phyloP scores from a whole-genome alignment of 2,113 vertebrate species.

The Labeo catla region DNA sequence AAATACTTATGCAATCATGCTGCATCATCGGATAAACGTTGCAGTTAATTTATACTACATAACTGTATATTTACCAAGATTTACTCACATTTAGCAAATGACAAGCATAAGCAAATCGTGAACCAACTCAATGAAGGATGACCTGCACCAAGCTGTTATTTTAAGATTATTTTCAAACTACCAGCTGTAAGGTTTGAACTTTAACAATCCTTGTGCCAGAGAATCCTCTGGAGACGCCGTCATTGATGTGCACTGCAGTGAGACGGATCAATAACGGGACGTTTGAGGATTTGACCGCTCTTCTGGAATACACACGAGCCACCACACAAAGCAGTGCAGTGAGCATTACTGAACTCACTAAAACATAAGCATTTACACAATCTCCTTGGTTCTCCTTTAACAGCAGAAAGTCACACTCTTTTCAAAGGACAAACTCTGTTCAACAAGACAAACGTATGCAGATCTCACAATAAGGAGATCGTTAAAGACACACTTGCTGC shows the following conservation, averaged over 20 bases:
- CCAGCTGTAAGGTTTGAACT: constrained; percentile 3
- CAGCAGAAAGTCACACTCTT: constrained; percentile 43
- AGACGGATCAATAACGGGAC: constrained; percentile 17
- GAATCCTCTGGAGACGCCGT: constrained; percentile 3
- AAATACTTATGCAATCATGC: not conserved
- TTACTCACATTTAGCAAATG: too few relatives aligned
- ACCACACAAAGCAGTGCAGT: constrained; percentile 73
- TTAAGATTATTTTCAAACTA: constrained; percentile 52
- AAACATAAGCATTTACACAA: constrained; percentile 56
- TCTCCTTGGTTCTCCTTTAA: not conserved
- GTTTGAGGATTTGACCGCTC: not conserved
- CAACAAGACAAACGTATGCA: not conserved
- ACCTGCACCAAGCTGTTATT: not conserved
- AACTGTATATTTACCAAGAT: not conserved
- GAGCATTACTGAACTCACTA: constrained; percentile 74
- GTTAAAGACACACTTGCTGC: not conserved
- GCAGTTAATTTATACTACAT: not conserved
- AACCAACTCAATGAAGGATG: not conserved
- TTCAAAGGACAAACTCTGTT: constrained; percentile 33
- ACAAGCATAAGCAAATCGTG: not conserved
- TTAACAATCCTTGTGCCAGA: not conserved
- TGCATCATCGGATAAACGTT: not conserved
- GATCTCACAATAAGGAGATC: not conserved
- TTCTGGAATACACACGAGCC: constrained; percentile 65
- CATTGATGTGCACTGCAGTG: constrained; percentile 28